Conservation (phyloP, 1,140 invertebrate species). For the Magallana gigas region DNA sequence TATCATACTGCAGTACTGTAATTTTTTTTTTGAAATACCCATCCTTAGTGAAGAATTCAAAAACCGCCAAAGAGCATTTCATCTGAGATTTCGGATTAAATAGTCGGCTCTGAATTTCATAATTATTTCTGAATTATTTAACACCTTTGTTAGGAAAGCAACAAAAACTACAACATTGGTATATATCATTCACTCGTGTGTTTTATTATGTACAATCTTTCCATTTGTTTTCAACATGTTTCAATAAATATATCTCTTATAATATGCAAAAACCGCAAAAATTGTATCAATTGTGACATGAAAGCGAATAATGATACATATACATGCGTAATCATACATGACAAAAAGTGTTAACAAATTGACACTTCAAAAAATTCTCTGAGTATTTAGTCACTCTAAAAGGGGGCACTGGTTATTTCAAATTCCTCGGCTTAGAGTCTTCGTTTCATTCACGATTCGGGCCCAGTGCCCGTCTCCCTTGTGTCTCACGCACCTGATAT, state of each 20-base stretch:
- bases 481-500: not conserved
- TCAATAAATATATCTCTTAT: conserved; percentile 27
- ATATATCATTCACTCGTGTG: not conserved
- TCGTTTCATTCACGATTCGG: not conserved
- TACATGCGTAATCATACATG: conserved; percentile 4
- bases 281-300: not conserved
- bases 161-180: too few species aligned
- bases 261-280: not conserved
- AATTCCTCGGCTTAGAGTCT: not conserved
- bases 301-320: not conserved
- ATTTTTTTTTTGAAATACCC: too few species aligned
- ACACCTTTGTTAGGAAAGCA: too few species aligned
- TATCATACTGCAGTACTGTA: too few species aligned
- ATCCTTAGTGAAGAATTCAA: too few species aligned
- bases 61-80: too few species aligned
- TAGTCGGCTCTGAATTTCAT: too few species aligned
- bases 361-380: not conserved
- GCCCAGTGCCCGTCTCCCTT: not conserved
- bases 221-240: conserved; percentile 18
- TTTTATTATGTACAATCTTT: conserved; percentile 24
- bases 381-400: conserved; percentile 20
- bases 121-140: too few species aligned
- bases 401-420: not conserved
- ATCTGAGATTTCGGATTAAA: too few species aligned
- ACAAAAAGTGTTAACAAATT: not conserved